Conservation (phyloP, 2,888 invertebrate genomes). For the Pandemis corylana region DNA sequence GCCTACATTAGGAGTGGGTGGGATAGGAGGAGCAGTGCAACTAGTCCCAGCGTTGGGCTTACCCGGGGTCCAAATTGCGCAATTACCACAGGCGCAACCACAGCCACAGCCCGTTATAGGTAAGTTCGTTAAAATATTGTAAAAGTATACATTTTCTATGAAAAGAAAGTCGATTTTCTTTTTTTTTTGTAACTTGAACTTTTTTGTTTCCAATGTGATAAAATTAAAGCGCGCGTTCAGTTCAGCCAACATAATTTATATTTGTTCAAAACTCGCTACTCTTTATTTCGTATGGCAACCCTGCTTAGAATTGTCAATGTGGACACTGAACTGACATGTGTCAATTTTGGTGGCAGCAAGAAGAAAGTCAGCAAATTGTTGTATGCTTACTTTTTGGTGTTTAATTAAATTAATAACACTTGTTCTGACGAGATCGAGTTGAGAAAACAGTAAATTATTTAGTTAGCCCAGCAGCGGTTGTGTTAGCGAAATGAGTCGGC, state of each 20-base stretch:
- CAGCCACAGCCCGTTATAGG: constrained; percentile 70
- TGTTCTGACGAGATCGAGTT: not conserved
- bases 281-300: not conserved
- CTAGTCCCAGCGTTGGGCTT: constrained; percentile 89
- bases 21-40: constrained; percentile 93
- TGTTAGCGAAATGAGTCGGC: not conserved
- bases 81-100: constrained; percentile 69
- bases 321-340: not conserved
- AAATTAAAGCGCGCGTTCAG: not conserved
- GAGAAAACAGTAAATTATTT: not conserved
- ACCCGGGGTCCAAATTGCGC: constrained; percentile 74
- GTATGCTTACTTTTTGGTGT: not conserved
- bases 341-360: not conserved
- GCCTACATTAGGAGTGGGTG: constrained; percentile 89
- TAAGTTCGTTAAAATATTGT: constrained; percentile 44
- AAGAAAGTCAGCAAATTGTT: not conserved
- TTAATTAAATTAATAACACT: not conserved
- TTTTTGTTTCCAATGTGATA: not conserved
- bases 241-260: not conserved
- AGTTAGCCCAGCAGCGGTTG: not conserved
- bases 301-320: not conserved
- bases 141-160: not conserved
- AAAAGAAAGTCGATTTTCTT: not conserved
- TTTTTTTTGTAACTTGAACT: not conserved
- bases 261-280: not conserved